Percentiles rank a stretch among this genome's conserved stretches.
Conservation (phyloP, 2,113 vertebrate species). For the Numida meleagris region DNA sequence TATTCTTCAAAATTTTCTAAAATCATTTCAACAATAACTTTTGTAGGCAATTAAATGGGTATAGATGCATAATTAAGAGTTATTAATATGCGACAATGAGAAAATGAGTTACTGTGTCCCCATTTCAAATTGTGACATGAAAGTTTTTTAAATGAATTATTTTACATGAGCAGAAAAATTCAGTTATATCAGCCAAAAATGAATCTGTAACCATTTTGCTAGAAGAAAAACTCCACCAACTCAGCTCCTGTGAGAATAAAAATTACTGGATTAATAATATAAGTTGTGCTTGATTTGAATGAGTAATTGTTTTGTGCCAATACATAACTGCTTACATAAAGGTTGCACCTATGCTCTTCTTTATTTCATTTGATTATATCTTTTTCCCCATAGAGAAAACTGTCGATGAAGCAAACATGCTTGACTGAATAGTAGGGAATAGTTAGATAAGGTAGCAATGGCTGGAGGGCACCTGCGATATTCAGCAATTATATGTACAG, state of each 20-base stretch:
- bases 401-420: slow-evolving; percentile 4
- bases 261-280: neutral
- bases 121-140: neutral
- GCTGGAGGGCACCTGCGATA: slow-evolving; percentile 28
- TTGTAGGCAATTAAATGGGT: neutral
- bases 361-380: slow-evolving; percentile 25
- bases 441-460: slow-evolving; percentile 44
- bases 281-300: neutral
- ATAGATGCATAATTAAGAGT: neutral
- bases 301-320: slow-evolving; percentile 11
- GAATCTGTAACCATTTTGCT: neutral
- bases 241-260: neutral
- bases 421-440: slow-evolving; percentile 4
- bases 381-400: slow-evolving; percentile 15
- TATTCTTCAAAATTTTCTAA: neutral
- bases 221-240: neutral
- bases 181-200: neutral
- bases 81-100: neutral
- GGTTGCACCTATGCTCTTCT: neutral
- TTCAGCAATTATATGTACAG: slow-evolving; percentile 30
- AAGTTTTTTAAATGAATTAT: neutral
- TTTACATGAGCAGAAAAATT: neutral
- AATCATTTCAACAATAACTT: neutral
- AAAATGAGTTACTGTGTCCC: neutral
- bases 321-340: neutral